Conservation (phyloP, 2,888 invertebrate species). For the Drosophila emarginata region DNA sequence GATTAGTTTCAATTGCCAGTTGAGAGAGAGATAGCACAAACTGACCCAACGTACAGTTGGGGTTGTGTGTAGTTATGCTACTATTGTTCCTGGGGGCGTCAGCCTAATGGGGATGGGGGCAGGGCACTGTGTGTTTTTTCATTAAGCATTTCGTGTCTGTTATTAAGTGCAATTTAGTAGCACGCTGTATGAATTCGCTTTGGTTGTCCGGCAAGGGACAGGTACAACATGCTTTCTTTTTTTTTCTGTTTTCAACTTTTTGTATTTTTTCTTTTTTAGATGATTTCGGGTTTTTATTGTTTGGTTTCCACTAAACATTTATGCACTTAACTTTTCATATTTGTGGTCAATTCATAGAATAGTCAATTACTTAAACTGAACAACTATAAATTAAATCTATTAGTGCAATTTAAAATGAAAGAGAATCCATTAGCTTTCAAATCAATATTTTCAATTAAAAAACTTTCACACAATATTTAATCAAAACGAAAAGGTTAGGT, state of each 20-base stretch:
- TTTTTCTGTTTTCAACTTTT: not conserved
- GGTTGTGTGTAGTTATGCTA: conserved; percentile 54
- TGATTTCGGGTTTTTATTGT: too few relatives aligned
- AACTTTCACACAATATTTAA: too few relatives aligned
- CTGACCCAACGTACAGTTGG: conserved; percentile 22
- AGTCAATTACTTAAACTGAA: too few relatives aligned
- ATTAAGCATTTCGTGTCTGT: conserved; percentile 37
- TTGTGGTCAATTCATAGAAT: too few relatives aligned
- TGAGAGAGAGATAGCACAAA: conserved; percentile 17
- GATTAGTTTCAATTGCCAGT: conserved; percentile 68
- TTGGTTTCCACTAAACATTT: too few relatives aligned
- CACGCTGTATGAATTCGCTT: conserved; percentile 6
- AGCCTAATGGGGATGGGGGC: not conserved
- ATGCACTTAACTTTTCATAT: too few relatives aligned
- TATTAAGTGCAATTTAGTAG: conserved; percentile 67
- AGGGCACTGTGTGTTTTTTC: conserved; percentile 10
- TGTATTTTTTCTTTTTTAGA: too few relatives aligned
- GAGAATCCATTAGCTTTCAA: too few relatives aligned
- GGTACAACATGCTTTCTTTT: not conserved
- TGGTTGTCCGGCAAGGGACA: not conserved
- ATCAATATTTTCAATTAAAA: too few relatives aligned
- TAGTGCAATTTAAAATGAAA: too few relatives aligned
- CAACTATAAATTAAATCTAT: too few relatives aligned
- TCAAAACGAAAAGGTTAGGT: too few relatives aligned
- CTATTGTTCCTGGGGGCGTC: conserved; percentile 15